Percentiles rank a stretch among this genome's conserved stretches.
Evolutionary conservation across 2,797 vertebrate species (phyloP).

Genomic region (Oreortyx pictus): DNA sequence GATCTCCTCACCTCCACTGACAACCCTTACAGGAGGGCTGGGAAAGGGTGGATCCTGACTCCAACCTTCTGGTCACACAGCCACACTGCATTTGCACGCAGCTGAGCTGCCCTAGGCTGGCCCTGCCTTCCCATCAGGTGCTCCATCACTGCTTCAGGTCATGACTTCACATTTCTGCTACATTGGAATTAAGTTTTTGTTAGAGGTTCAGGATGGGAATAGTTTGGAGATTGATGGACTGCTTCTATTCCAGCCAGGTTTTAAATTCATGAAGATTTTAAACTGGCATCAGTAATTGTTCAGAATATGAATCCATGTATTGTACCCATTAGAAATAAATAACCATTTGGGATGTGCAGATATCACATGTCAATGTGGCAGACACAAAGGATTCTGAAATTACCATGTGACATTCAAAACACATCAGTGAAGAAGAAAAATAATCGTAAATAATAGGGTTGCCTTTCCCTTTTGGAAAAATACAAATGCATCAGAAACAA

Average conservation of each 20-base stretch:
- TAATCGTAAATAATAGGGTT: background rate
- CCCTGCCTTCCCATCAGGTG: no score
- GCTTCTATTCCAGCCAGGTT: conserved; percentile 24
- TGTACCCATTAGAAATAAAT: background rate
- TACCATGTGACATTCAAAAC: background rate
- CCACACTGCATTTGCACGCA: no score
- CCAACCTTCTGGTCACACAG: no score
- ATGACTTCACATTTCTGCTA: no score
- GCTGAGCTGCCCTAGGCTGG: no score
- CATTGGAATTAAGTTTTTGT: background rate
- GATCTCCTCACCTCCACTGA: no score
- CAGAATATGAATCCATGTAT: background rate
- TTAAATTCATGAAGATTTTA: conserved; percentile 10
- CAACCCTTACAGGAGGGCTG: no score
- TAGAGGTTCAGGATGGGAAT: background rate
- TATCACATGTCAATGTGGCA: background rate
- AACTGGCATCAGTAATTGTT: background rate
- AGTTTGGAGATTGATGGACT: background rate
- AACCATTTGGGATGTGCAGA: background rate
- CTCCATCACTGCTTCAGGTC: no score
- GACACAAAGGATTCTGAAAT: background rate
- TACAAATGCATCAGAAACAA: background rate
- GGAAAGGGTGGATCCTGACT: no score
- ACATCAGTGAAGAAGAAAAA: background rate
- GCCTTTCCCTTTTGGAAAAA: background rate